phyloP scores from a whole-genome alignment of 2,797 vertebrate species.

The Lacerta bilineata region DNA sequence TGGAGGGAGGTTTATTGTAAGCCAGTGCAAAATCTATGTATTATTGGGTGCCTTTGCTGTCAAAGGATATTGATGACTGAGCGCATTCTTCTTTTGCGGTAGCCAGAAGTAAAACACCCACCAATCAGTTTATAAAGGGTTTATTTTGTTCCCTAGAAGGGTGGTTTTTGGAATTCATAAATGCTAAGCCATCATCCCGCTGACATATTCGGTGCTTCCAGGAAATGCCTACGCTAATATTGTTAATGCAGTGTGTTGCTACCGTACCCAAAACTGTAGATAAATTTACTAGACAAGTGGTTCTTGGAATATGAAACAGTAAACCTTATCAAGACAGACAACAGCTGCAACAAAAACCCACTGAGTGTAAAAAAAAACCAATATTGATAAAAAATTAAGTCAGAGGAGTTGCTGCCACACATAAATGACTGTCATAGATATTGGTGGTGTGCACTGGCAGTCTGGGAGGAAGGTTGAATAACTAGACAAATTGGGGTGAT shows the following conservation, averaged over 20 bases:
- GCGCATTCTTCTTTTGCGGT: not conserved
- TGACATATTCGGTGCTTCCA: not conserved
- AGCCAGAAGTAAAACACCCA: constrained; percentile 1
- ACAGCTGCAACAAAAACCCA: no score
- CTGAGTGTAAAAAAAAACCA: not conserved
- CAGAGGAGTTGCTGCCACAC: not conserved
- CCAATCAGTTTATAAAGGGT: not conserved
- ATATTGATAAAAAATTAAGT: not conserved
- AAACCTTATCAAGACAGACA: not conserved
- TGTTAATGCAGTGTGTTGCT: not conserved
- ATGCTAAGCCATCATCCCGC: not conserved
- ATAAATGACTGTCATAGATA: no score
- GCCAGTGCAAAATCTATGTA: not conserved
- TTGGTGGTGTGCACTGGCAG: no score
- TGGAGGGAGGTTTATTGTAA: not conserved
- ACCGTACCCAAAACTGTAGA: not conserved
- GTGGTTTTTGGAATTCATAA: not conserved
- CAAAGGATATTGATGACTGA: not conserved
- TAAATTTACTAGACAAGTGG: not conserved
- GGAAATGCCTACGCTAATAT: not conserved
- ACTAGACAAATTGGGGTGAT: no score
- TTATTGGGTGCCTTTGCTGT: not conserved
- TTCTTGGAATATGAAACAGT: not conserved
- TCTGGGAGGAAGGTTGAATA: no score
- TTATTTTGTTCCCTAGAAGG: not conserved